Base-by-base conservation (phyloP, 2,888 invertebrate genomes). In the Mimumesa dahlbomi region DNA sequence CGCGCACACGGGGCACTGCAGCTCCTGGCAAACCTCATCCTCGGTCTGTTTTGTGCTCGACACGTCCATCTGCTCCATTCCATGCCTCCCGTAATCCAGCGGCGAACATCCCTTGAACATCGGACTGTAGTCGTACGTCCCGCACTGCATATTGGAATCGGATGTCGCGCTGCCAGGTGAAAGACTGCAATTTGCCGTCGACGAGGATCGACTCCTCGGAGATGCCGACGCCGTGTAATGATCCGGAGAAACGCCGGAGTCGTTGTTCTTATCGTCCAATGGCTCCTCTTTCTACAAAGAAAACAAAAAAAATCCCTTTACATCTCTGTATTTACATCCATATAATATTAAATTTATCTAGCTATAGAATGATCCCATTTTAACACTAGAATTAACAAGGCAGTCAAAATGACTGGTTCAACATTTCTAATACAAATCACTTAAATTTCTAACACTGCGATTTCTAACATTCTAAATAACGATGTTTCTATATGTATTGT, bases 1-100 rank as follows among this genome's bases (percentile, higher is more conserved):
- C 36, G 86, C 85, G 79, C 92, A 92, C 36, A 92, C 84, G 66
- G 92, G 91, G 76, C 92, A 92, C 83, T 90, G 89, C 79, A 89
- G 88, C 7, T 83, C 75, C 61, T 73, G 71, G 2, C 38, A 6
- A 5, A 57, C 5, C 11, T 75, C 72, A 0, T 73, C 68, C 1
- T 77, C 77, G n/a, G 49, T 42, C 7, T 67, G 43, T 56, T 75
- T 77, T 13, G 53, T 65, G 29, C 58, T 71, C n/a, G 81, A 68
- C 3, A 65, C 49, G 31, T 77, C 75, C 74, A 78, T 38, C 46
- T 69, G 78, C 5, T 82, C 69, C 70, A 73, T 70, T 2, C 65
- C 38, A 49, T 71, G 36, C 38, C 67, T 49, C 25, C 64, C 52
- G 45, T 63, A 68, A 5, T 73, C 72, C 6, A 59, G 3, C 0